phyloP scores from a whole-genome alignment of 2,797 vertebrate genomes.

The Macropus fuliginosus region DNA sequence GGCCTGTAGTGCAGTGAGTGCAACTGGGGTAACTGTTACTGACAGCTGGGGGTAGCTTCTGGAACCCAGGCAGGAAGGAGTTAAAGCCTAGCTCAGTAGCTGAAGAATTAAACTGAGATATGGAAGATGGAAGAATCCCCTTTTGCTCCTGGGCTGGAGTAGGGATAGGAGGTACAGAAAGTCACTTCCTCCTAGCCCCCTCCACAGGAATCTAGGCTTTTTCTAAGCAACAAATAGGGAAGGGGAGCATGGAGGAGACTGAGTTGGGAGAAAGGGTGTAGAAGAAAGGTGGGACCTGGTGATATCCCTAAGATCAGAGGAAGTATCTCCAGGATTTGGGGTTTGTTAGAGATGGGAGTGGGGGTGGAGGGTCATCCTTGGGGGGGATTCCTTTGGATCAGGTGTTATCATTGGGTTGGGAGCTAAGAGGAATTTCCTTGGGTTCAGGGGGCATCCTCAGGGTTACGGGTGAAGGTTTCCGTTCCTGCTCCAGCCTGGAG shows the following conservation, averaged over 20 bases:
- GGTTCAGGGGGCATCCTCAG: neutral
- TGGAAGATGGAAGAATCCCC: neutral
- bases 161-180: neutral
- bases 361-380: neutral
- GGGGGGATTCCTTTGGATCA: accelerated
- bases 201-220: neutral
- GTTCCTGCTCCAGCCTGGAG: slow-evolving; percentile 43
- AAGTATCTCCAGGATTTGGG: neutral
- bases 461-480: accelerated
- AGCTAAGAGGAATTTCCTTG: neutral
- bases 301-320: neutral
- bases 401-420: neutral
- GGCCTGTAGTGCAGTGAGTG: neutral
- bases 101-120: neutral
- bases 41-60: neutral
- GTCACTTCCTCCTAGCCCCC: neutral
- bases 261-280: neutral
- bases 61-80: neutral
- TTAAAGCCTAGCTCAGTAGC: neutral
- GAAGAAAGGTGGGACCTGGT: neutral
- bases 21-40: neutral
- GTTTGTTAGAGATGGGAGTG: neutral
- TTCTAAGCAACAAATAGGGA: neutral
- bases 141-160: neutral
- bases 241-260: neutral